A percentile compares a stretch with the other conserved stretches of the same genome.
Evolutionary conservation across 1,140 invertebrate species (phyloP).

Genomic region (Polypedilum vanderplanki): DNA sequence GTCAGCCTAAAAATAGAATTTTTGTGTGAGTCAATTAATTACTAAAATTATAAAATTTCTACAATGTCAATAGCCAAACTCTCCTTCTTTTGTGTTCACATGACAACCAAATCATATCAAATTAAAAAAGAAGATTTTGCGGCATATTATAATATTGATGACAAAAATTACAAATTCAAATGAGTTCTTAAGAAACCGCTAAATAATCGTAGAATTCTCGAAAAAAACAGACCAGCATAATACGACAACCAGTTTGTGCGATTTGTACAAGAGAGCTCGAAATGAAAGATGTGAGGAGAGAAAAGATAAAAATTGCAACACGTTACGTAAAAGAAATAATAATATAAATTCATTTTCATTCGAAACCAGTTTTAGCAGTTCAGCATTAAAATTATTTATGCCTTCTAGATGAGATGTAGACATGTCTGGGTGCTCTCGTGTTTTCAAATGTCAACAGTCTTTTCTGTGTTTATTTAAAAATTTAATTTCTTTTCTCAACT

Average conservation of each 20-base stretch:
- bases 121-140: no score
- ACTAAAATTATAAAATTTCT: no score
- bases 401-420: not conserved
- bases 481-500: not conserved
- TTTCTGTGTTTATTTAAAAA: not conserved
- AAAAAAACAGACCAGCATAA: not conserved
- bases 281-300: not conserved
- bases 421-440: not conserved
- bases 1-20: no score
- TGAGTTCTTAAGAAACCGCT: no score
- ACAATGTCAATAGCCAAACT: no score
- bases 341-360: conserved; percentile 1
- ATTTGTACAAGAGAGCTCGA: not conserved
- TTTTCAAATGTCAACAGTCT: not conserved
- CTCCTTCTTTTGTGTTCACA: no score
- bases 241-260: not conserved
- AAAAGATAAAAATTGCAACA: not conserved
- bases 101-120: no score
- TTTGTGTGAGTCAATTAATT: no score
- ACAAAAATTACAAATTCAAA: no score
- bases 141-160: no score
- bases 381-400: not conserved
- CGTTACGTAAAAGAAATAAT: conserved; percentile 13
- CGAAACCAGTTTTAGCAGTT: not conserved
- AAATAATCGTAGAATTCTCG: not conserved